Percentiles rank a stretch among this genome's conserved stretches.
Conservation (phyloP, 2,888 invertebrate species). For the Syrista parreyssii region DNA sequence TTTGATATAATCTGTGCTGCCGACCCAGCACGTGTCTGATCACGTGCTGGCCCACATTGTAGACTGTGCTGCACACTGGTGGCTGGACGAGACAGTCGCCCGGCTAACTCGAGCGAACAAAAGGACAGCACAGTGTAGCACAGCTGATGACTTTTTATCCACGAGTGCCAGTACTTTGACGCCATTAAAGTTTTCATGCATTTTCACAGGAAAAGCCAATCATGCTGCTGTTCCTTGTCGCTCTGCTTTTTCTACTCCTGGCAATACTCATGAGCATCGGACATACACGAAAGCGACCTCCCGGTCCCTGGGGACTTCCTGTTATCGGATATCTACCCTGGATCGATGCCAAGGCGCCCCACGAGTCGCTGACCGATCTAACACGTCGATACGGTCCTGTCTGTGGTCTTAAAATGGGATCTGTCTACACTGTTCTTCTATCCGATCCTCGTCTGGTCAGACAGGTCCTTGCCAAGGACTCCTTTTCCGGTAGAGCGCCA, state of each 20-base stretch:
- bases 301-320: slow-evolving; percentile 85
- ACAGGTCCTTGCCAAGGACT: slow-evolving; percentile 79
- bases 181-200: neutral
- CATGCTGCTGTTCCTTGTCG: slow-evolving; percentile 37
- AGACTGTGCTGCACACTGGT: neutral
- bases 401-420: slow-evolving; percentile 81
- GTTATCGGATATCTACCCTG: slow-evolving; percentile 83
- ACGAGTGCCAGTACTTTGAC: too few species aligned
- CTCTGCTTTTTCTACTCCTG: slow-evolving; percentile 43
- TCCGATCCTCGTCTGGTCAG: slow-evolving; percentile 80
- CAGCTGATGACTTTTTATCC: neutral
- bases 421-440: slow-evolving; percentile 80
- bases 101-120: neutral
- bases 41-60: slow-evolving; percentile 35
- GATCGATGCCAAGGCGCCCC: slow-evolving; percentile 76
- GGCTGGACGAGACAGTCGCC: neutral
- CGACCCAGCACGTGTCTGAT: slow-evolving; percentile 28
- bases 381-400: slow-evolving; percentile 79
- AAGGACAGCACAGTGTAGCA: neutral
- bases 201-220: slow-evolving; percentile 36
- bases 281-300: slow-evolving; percentile 69
- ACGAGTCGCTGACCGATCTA: slow-evolving; percentile 76
- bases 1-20: neutral
- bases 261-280: slow-evolving; percentile 61
- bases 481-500: slow-evolving; percentile 82